These are phyloP conservation scores for Chironomus riparius DNA, from an alignment of 2,888 invertebrate species.

Conservation along the genomic window DNA sequence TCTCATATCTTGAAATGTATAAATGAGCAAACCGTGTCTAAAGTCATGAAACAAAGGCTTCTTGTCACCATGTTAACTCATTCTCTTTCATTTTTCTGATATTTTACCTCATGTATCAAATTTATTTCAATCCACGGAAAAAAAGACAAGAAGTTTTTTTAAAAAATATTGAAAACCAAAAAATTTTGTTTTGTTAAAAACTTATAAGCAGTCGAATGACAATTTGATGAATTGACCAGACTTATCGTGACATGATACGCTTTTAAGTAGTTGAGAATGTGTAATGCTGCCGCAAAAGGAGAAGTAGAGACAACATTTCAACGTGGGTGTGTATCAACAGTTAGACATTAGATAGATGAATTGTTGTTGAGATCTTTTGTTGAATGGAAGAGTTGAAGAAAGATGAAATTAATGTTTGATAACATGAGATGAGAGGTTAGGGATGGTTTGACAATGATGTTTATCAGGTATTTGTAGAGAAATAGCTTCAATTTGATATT, in stretches of 20 bases:
- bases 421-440: not conserved
- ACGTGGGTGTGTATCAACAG: slow-evolving; percentile 20
- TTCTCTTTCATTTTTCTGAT: not conserved
- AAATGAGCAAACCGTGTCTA: slow-evolving; percentile 23
- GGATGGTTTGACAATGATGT: not conserved
- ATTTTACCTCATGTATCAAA: not conserved
- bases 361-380: not conserved
- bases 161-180: too few species aligned
- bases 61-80: slow-evolving; percentile 7
- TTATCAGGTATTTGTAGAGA: too few species aligned
- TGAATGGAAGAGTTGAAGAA: not conserved
- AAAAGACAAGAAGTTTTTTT: slow-evolving; percentile 13
- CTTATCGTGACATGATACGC: not conserved
- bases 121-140: not conserved
- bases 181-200: too few species aligned
- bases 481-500: too few species aligned
- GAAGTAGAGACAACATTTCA: not conserved
- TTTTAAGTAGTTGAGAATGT: not conserved
- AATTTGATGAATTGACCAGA: not conserved
- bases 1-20: slow-evolving; percentile 1
- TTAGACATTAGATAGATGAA: not conserved
- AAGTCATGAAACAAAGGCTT: slow-evolving; percentile 17
- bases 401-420: not conserved
- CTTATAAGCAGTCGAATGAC: not conserved
- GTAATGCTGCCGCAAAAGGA: not conserved